Conservation (phyloP, 2,113 vertebrate species). For the Siphamia tubifer region DNA sequence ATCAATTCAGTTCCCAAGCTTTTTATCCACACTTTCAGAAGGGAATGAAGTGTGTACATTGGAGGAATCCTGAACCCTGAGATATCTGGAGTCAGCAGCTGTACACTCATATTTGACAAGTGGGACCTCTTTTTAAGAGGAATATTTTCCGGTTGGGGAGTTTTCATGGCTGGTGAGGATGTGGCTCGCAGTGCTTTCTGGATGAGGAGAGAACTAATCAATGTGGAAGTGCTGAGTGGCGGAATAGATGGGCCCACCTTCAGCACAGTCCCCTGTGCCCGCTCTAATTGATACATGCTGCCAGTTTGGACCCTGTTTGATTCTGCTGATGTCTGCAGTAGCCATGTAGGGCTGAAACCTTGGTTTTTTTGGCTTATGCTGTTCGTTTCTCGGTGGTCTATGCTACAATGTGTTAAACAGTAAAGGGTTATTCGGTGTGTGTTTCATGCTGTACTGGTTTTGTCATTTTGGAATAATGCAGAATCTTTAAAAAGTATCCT, state of each 20-base stretch:
- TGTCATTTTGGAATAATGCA: not conserved
- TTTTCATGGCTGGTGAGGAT: conserved; percentile 54
- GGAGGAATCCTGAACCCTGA: conserved; percentile 10
- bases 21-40: conserved; percentile 3
- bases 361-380: not conserved
- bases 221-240: conserved; percentile 66
- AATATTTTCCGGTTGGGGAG: conserved; percentile 65
- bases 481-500: not conserved
- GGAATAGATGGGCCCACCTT: conserved; percentile 55
- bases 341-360: not conserved
- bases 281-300: conserved; percentile 64
- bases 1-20: conserved; percentile 12
- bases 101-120: conserved; percentile 49
- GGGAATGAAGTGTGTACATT: conserved; percentile 5
- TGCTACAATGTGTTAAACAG: not conserved
- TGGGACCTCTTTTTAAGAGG: conserved; percentile 40
- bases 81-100: conserved; percentile 62
- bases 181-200: conserved; percentile 34
- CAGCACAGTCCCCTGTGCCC: conserved; percentile 45
- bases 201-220: conserved; percentile 63
- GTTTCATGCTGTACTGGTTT: not conserved
- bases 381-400: not conserved
- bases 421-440: not conserved
- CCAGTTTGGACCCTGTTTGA: conserved; percentile 43
- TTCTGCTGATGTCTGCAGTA: conserved; percentile 65